Evolutionary conservation across 2,888 invertebrate species (phyloP).

Genomic region (Megalurothrips usitatus): DNA sequence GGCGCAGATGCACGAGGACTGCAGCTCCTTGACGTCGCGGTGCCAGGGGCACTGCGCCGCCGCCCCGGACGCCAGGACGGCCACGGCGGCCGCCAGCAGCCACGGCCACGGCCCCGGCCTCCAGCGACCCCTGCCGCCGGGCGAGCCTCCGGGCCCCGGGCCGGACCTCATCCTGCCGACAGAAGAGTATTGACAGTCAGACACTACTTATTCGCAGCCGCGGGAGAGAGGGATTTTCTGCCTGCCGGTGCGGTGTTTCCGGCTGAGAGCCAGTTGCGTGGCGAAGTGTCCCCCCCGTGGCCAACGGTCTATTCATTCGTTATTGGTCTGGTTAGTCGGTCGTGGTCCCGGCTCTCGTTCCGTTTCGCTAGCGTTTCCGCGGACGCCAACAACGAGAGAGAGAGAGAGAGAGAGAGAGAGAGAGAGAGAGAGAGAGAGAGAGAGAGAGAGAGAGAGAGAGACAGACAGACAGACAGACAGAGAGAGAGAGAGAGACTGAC

Average conservation of each 20-base stretch:
- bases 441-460: no score
- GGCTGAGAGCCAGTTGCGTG: no score
- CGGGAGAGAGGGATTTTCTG: no score
- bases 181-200: not conserved
- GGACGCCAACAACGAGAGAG: no score
- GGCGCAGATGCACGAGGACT: slow-evolving; percentile 82
- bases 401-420: no score
- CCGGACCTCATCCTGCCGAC: not conserved
- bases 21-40: slow-evolving; percentile 65
- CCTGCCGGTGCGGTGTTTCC: no score
- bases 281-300: not conserved
- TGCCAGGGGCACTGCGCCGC: slow-evolving; percentile 81
- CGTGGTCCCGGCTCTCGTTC: not conserved
- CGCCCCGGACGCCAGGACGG: not conserved
- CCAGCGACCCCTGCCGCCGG: not conserved
- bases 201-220: not conserved
- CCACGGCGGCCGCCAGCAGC: slow-evolving; percentile 36
- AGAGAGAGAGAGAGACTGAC: no score
- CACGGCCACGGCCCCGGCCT: slow-evolving; percentile 36
- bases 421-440: no score
- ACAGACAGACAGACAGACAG: no score
- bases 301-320: not conserved
- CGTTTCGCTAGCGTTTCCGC: no score
- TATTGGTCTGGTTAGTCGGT: not conserved
- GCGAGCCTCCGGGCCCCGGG: slow-evolving; percentile 7